Base-by-base conservation (phyloP, 2,113 vertebrate species). In the Serinus canaria region DNA sequence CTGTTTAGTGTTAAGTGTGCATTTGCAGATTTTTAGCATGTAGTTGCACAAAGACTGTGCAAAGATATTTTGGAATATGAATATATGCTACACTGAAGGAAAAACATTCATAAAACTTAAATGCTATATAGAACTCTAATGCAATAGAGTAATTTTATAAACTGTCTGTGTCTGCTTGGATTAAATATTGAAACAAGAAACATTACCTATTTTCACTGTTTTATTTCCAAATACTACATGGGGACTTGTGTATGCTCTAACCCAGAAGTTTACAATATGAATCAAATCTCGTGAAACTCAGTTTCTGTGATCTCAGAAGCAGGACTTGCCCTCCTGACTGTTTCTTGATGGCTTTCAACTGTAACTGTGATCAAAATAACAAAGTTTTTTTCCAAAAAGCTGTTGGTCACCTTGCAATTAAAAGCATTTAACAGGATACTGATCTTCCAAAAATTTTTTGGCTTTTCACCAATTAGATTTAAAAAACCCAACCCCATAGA, bases 1-100 rank as follows among this genome's bases (percentile, higher is more conserved):
- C 95, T 97, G 96, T 95, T 96, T 92, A 95, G 91, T 97, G 95
- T 97, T 95, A 97, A 95, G 73, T 96, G 97, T 98, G 96, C 95
- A 97, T 97, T 97, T 98, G 83, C 97, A 98, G 92, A 97, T 97
- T 97, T 97, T 72, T 97, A 97, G 97, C 97, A 98, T 98, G 97
- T 96, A 97, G 88, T 96, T 94, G 92, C 96, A 94, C 96, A 96
- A 92, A 94, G 83, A 84, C 79, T 96, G 96, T 98, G 97, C 94
- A 94, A 95, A 98, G 67, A 95, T 92, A 97, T 98, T 98, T 98
- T 97, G 95, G 97, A 97, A 94, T 97, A 90, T 92, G 82, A 96
- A 89, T 94, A 91, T 97, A 96, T 94, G 87, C 97, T 93, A 97
- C 90, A 96, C 73, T 95, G 96, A 97, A 97, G 91, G 94, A 97